Percentiles rank a stretch among this genome's conserved stretches.
Evolutionary conservation across 2,888 invertebrate species (phyloP).

Genomic region (Phlogophora meticulosa): DNA sequence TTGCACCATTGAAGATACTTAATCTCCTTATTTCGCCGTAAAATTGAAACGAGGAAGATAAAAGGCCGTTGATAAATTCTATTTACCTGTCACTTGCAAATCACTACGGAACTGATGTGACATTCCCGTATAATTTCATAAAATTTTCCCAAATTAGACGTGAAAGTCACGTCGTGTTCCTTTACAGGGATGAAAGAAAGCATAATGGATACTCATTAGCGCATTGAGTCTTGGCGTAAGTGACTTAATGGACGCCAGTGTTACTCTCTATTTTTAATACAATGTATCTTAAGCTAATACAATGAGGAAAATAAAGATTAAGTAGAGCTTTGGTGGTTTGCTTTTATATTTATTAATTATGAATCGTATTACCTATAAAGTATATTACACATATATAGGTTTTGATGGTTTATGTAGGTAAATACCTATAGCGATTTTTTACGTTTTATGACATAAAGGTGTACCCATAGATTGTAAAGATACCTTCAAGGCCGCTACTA

Average conservation of each 20-base stretch:
- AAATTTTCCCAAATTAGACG: conserved; percentile 51
- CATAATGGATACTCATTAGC: conserved; percentile 56
- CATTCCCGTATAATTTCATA: conserved; percentile 50
- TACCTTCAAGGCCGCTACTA: too few relatives aligned
- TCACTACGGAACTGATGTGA: conserved; percentile 48
- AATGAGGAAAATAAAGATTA: conserved; percentile 19
- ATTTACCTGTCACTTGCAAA: conserved; percentile 56
- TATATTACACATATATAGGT: too few relatives aligned
- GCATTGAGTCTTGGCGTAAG: conserved; percentile 37
- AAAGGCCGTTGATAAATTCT: conserved; percentile 42
- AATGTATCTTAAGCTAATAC: conserved; percentile 20
- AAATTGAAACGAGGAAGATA: conserved; percentile 38
- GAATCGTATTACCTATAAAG: too few relatives aligned
- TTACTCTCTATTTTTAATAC: conserved; percentile 24
- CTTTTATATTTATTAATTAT: neutral
- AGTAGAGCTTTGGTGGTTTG: neutral
- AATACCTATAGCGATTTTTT: neutral
- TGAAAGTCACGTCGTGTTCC: conserved; percentile 50
- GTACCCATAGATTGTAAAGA: too few relatives aligned
- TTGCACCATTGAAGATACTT: conserved; percentile 23
- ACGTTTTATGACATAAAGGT: neutral
- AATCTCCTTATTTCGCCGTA: conserved; percentile 34
- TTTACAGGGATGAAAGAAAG: conserved; percentile 53
- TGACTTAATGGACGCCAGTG: conserved; percentile 49
- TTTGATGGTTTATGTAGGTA: too few relatives aligned